Evolutionary conservation across 1,140 invertebrate species (phyloP).

Genomic region (Heliothis subflexa): DNA sequence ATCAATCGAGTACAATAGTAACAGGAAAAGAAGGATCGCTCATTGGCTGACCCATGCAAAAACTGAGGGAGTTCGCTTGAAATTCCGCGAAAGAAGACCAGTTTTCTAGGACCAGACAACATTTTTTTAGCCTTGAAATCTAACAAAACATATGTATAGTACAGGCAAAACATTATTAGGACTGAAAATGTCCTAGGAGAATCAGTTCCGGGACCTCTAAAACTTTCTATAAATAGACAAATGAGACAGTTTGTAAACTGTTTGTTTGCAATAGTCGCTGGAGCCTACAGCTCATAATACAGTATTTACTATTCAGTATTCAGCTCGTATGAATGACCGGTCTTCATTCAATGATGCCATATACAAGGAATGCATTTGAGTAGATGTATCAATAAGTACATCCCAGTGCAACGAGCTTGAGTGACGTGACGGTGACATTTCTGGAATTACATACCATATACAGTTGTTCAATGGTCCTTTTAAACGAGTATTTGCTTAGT

Average conservation of each 20-base stretch:
- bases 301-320: conserved; percentile 24
- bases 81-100: neutral
- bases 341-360: conserved; percentile 25
- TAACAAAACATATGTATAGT: neutral
- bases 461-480: conserved; percentile 60
- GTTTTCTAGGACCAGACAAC: too few relatives aligned
- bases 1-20: neutral
- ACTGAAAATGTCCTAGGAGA: neutral
- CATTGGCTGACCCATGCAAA: neutral
- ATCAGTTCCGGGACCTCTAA: conserved; percentile 10
- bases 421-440: conserved; percentile 57
- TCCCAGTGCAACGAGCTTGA: conserved; percentile 27
- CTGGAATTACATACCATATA: conserved; percentile 70
- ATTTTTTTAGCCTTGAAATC: too few relatives aligned
- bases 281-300: neutral
- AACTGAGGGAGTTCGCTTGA: neutral
- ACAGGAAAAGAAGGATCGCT: neutral
- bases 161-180: neutral
- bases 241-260: conserved; percentile 29
- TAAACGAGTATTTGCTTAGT: conserved; percentile 9
- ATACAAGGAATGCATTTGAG: conserved; percentile 38
- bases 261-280: conserved; percentile 12
- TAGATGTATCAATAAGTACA: conserved; percentile 21
- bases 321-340: conserved; percentile 35
- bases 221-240: conserved; percentile 16